These are phyloP conservation scores for Margarornis squamiger DNA, from an alignment of 2,797 vertebrate genomes.

Conservation along the genomic window DNA sequence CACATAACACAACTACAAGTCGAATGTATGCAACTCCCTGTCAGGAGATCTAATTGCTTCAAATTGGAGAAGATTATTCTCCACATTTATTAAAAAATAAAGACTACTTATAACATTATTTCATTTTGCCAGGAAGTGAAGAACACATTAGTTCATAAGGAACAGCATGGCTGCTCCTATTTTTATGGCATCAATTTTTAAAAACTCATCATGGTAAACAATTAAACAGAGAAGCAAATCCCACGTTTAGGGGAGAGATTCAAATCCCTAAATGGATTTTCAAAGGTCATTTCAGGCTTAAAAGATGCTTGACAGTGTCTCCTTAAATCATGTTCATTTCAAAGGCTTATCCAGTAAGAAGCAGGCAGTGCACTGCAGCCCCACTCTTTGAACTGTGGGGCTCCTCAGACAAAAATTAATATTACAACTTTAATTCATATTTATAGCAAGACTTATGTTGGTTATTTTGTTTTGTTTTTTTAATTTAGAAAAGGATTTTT, in stretches of 20 bases:
- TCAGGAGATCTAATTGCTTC: constrained; percentile 68
- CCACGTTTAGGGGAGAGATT: constrained; percentile 43
- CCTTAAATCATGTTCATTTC: constrained; percentile 64
- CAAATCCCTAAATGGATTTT: constrained; percentile 73
- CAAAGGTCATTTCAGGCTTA: constrained; percentile 59
- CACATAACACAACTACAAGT: constrained; percentile 1
- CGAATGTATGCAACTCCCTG: constrained; percentile 33
- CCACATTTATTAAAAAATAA: constrained; percentile 65
- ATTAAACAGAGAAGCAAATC: constrained; percentile 65
- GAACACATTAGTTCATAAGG: constrained; percentile 51
- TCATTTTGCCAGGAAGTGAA: constrained; percentile 58
- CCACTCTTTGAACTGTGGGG: constrained; percentile 42
- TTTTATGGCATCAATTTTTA: constrained; percentile 68
- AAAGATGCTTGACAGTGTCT: constrained; percentile 47
- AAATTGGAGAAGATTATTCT: constrained; percentile 62
- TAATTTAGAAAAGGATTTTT: constrained; percentile 18
- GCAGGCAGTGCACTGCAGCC: constrained; percentile 24
- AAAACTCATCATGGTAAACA: constrained; percentile 72
- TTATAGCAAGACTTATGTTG: constrained; percentile 52
- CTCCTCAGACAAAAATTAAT: constrained; percentile 68
- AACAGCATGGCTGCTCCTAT: constrained; percentile 51
- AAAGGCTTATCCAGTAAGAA: constrained; percentile 55
- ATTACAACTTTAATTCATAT: constrained; percentile 71
- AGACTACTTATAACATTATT: constrained; percentile 56
- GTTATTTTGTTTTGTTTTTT: neutral